Evolutionary conservation across 2,113 vertebrate genomes (phyloP), one percentile per base, ranked within the genome.

Genomic region (Heptranchias perlo): DNA sequence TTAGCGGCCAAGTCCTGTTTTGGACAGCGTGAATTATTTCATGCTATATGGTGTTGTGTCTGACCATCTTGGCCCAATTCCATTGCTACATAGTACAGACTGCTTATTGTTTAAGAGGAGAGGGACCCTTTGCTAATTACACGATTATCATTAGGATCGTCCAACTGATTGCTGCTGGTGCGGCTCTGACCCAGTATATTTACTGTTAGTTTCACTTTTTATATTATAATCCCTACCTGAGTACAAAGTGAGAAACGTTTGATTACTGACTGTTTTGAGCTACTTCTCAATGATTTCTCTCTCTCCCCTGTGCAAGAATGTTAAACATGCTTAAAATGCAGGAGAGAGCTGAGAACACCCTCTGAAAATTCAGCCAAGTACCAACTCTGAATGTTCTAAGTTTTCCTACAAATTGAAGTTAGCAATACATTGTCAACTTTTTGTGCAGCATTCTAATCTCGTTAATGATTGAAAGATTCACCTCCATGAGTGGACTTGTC

Each of bases 81-180:
- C 94, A 95, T 47, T 23, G 47, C 47, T 35, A 10, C 94, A 52
- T 14, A 49, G 23, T 73, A 69, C 94, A 69, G 44, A 95, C 44
- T 1, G 64, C 94, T 69, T 69, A 69, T 95, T 95, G 94, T 95
- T 69, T 69, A 14, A 69, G 94, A 69, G n/a, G 94, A 73, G 94
- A 31, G 25, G 94, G 94, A 52, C 94, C 52, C 94, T 69, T 95
- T 69, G 65, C 94, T 95, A 95, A 95, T 95, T 95, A 95, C 58
- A 93, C 89, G 58, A 93, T 95, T 69, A 69, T 95, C 65, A 95
- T 95, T 95, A 25, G 65, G 94, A 31, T 62, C 54, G 18, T 21
- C 39, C 89, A 62, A 73, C 31, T 95, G 44, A 31, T 52, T 95
- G 44, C 64, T 35, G 62, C 21, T 65, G 35, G 49, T 16, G 31